Evolutionary conservation across 2,113 vertebrate species (phyloP).

Genomic region (Reinhardtius hippoglossoides): DNA sequence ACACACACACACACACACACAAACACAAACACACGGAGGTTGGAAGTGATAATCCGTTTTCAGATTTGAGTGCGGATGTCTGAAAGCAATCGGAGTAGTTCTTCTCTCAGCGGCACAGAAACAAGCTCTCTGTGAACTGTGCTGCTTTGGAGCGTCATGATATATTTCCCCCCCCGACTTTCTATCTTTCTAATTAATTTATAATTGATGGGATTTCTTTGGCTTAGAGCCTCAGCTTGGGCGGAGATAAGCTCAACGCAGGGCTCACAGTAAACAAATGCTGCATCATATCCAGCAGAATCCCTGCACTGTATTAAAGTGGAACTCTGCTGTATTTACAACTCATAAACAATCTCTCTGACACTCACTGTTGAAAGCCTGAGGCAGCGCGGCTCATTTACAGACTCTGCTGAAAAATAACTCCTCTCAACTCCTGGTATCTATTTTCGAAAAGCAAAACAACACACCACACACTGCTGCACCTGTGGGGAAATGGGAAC

Average conservation of each 20-base stretch:
- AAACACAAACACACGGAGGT: not conserved
- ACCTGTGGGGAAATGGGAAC: conserved; percentile 34
- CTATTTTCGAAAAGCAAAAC: conserved; percentile 31
- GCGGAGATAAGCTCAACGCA: conserved; percentile 8
- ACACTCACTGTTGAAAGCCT: not conserved
- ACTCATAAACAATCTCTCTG: conserved; percentile 22
- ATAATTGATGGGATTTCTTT: conserved; percentile 38
- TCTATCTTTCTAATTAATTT: conserved; percentile 44
- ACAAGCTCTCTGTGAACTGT: not conserved
- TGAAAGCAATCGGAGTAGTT: no score
- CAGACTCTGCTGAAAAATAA: not conserved
- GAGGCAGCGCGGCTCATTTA: conserved; percentile 23
- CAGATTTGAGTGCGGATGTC: no score
- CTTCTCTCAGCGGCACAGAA: no score
- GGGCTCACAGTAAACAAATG: not conserved
- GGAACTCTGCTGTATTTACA: not conserved
- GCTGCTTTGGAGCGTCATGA: conserved; percentile 22
- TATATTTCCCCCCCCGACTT: conserved; percentile 3
- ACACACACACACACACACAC: not conserved
- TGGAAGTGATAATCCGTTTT: not conserved
- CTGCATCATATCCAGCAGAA: not conserved
- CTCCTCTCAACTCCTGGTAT: conserved; percentile 18
- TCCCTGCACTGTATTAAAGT: not conserved
- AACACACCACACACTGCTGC: conserved; percentile 8
- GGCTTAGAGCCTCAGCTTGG: conserved; percentile 9